These are phyloP conservation scores for Callithrix jacchus DNA, from an alignment of 2,113 vertebrate genomes.

Conservation along the genomic window DNA sequence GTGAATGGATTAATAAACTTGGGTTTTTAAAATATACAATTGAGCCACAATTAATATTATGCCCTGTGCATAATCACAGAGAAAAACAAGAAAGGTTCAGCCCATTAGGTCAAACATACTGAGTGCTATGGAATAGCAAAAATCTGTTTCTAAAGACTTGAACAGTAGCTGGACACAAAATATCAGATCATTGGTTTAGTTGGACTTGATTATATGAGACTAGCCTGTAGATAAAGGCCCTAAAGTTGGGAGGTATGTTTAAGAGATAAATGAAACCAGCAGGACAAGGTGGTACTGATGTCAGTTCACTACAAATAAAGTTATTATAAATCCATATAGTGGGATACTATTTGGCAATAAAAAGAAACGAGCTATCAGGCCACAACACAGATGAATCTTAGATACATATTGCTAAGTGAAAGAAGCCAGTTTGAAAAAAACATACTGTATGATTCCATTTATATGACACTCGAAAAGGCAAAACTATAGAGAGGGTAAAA, in stretches of 20 bases:
- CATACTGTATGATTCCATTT: neutral
- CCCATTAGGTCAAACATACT: neutral
- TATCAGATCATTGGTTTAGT: neutral
- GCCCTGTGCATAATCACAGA: conserved; percentile 36
- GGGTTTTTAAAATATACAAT: conserved; percentile 42
- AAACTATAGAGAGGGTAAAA: neutral
- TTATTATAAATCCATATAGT: neutral
- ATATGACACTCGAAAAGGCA: neutral
- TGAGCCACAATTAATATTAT: conserved; percentile 65
- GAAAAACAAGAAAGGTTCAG: neutral
- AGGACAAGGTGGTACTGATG: neutral
- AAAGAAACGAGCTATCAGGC: neutral
- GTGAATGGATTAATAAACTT: neutral
- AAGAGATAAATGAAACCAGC: conserved; percentile 26
- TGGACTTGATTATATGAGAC: conserved; percentile 38
- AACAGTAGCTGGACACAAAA: neutral
- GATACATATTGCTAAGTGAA: neutral
- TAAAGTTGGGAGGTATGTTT: neutral
- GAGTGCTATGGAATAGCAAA: conserved; percentile 50
- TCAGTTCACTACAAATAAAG: neutral
- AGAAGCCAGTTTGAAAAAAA: neutral
- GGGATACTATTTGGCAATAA: neutral
- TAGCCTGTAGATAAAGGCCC: neutral
- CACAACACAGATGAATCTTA: neutral
- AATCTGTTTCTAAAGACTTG: conserved; percentile 11